These are phyloP conservation scores for Epirrhoe alternata DNA, from an alignment of 2,888 invertebrate species.

Conservation along the genomic window DNA sequence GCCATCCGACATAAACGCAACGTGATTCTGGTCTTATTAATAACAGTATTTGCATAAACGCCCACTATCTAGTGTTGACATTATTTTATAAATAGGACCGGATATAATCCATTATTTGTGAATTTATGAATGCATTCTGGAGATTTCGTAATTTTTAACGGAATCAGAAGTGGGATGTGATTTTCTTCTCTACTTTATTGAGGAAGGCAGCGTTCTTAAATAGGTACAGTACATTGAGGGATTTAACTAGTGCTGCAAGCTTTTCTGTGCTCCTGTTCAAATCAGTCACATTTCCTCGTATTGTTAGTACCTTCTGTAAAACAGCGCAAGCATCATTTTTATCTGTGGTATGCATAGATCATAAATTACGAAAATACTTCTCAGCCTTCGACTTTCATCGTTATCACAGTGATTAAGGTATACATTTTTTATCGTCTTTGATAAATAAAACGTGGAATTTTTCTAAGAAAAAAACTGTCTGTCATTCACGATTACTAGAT, in stretches of 20 bases:
- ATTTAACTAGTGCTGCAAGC: too few relatives aligned
- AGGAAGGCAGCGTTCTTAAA: too few relatives aligned
- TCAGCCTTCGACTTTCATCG: neutral
- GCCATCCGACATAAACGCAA: constrained; percentile 18
- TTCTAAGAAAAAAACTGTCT: neutral
- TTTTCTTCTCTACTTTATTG: neutral
- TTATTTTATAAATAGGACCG: constrained; percentile 25
- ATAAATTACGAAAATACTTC: neutral
- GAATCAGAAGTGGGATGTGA: constrained; percentile 7
- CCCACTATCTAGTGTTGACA: constrained; percentile 13
- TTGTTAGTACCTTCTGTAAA: too few relatives aligned
- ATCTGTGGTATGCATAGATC: too few relatives aligned
- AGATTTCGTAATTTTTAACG: constrained; percentile 3
- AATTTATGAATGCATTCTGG: constrained; percentile 9
- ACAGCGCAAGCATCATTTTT: too few relatives aligned
- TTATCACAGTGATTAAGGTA: neutral
- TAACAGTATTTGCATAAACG: constrained; percentile 30
- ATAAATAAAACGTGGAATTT: neutral
- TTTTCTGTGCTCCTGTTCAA: neutral
- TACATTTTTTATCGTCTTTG: neutral
- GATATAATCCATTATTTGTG: constrained; percentile 18
- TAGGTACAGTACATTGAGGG: too few relatives aligned
- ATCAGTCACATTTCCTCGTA: neutral
- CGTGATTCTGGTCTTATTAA: constrained; percentile 21
- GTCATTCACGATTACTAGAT: neutral